These are phyloP conservation scores for Rousettus madagascariensis DNA, from an alignment of 2,797 vertebrate genomes.

Conservation along the genomic window DNA sequence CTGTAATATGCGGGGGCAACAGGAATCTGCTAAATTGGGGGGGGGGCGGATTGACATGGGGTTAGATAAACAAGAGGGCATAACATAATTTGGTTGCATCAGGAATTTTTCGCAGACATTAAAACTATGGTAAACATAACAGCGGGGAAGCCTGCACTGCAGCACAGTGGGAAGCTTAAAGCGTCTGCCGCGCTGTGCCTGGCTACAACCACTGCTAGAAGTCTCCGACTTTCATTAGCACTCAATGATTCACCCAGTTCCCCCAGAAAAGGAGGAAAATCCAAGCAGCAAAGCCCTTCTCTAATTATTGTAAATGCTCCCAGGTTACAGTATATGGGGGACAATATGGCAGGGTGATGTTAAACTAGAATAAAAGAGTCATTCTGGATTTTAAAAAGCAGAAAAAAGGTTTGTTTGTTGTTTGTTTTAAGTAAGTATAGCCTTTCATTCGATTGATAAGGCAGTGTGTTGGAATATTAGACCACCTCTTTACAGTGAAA, in stretches of 20 bases:
- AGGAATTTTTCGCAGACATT: conserved; percentile 88
- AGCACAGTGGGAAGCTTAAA: conserved; percentile 86
- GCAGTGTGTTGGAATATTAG: conserved; percentile 1
- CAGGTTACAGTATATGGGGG: conserved; percentile 79
- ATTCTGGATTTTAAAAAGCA: conserved; percentile 74
- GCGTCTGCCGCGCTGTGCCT: conserved; percentile 85
- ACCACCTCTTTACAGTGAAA: conserved; percentile 24
- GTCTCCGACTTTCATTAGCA: conserved; percentile 86
- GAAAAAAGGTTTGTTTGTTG: conserved; percentile 54
- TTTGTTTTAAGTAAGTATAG: conserved; percentile 23
- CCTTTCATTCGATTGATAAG: background rate
- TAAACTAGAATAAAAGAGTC: conserved; percentile 80
- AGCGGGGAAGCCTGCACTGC: conserved; percentile 86
- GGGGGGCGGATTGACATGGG: background rate
- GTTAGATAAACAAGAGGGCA: conserved; percentile 85
- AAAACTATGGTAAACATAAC: conserved; percentile 89
- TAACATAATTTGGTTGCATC: conserved; percentile 86
- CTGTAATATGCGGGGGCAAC: conserved; percentile 77
- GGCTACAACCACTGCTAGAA: conserved; percentile 85
- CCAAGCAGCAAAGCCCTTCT: conserved; percentile 75
- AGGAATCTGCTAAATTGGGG: conserved; percentile 80
- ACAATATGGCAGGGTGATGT: conserved; percentile 78
- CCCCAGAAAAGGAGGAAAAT: conserved; percentile 75
- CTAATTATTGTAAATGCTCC: conserved; percentile 83
- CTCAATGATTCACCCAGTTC: conserved; percentile 83